Evolutionary conservation across 1,140 invertebrate species (phyloP).

Genomic region (Apolygus lucorum): DNA sequence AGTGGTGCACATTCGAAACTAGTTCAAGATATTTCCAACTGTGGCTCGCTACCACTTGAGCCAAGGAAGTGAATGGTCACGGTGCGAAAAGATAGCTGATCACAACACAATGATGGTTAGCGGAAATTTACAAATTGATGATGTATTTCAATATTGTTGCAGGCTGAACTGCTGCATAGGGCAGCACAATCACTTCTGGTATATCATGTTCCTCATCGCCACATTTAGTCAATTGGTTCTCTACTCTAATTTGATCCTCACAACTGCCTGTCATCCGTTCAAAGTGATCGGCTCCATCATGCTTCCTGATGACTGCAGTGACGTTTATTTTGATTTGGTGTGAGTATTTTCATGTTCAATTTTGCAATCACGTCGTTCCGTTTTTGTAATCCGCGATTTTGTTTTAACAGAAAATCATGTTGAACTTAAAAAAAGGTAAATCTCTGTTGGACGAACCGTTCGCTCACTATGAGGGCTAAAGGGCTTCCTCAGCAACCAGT

Average conservation of each 20-base stretch:
- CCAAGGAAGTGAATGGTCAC: too few relatives aligned
- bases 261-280: slow-evolving; percentile 60
- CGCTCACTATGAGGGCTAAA: too few relatives aligned
- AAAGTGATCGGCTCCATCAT: slow-evolving; percentile 51
- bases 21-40: too few relatives aligned
- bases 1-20: too few relatives aligned
- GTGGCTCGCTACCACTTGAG: too few relatives aligned
- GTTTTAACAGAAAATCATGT: background rate
- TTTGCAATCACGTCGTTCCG: background rate
- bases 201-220: slow-evolving; percentile 49
- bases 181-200: slow-evolving; percentile 52
- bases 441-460: too few relatives aligned
- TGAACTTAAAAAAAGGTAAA: slow-evolving; percentile 10
- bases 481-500: too few relatives aligned
- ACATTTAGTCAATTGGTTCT: slow-evolving; percentile 51
- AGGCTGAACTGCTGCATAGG: slow-evolving; percentile 66
- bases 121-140: too few relatives aligned
- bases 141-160: too few relatives aligned
- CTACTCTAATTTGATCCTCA: slow-evolving; percentile 59
- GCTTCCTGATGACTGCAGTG: slow-evolving; percentile 59
- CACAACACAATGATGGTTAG: too few relatives aligned
- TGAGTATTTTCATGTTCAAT: slow-evolving; percentile 25
- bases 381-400: background rate
- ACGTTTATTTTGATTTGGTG: slow-evolving; percentile 38
- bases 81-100: too few relatives aligned